Evolutionary conservation across 2,113 vertebrate genomes (phyloP), one percentile per base, ranked within the genome.

Genomic region (Hepsetus odoe): DNA sequence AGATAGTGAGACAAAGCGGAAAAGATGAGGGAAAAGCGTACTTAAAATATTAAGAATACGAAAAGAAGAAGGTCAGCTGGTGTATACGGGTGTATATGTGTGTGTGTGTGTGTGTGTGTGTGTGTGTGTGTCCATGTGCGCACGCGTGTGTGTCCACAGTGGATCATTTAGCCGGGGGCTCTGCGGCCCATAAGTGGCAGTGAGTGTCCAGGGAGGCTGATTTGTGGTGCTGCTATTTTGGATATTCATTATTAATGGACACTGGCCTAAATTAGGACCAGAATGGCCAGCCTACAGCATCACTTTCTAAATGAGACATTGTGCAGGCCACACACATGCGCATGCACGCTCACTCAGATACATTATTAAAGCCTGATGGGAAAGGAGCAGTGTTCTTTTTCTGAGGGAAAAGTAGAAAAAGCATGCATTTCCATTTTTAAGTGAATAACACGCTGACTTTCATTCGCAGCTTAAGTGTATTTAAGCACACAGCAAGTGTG

Each of bases 221-320:
- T 86, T 84, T 82, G 82, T 86, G 79, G 80, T 70, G 64, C 80
- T 65, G 76, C 80, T 86, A 86, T 86, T 86, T 86, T 80, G 77
- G 82, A 84, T 72, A 86, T 86, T 84, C 80, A 86, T 86, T 86
- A 84, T 86, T 86, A 86, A 86, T 84, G 85, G 82, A 80, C 85
- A 74, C 65, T 84, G 82, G 82, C 85, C 85, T 84, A 76, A 78
- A 82, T 86, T 76, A 77, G 72, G 83, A 77, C 38, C 77, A 55
- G 55, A 30, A 49, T n/a, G 68, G 70, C 58, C 76, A 73, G 76
- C 77, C 71, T 51, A 79, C 77, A 64, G 73, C 73, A 74, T 55
- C 64, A 49, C 70, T 59, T 82, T 56, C 44, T 74, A 84, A 80
- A 85, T 82, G 77, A 82, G 64, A 66, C 46, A 10, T 74, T 51